Base-by-base conservation (phyloP, 2,888 invertebrate genomes). In the Diarsia dahlii region DNA sequence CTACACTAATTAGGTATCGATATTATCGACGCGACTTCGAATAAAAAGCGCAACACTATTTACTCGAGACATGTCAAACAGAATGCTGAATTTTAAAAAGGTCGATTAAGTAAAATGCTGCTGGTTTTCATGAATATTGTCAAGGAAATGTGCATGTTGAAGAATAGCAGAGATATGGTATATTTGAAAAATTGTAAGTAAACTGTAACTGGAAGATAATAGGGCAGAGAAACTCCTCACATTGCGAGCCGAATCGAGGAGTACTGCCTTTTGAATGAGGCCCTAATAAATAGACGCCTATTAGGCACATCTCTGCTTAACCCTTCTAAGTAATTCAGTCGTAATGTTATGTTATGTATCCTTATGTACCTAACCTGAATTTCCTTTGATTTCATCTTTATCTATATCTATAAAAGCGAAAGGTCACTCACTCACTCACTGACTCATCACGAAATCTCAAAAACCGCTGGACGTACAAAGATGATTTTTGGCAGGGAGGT, bases 1-100 rank as follows among this genome's bases (percentile, higher is more conserved):
- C 71, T 81, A 81, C 23, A 73, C 66, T 75, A 77, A 84, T 77
- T 64, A 77, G 67, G 48, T 58, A 81, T 84, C 82, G 83, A 85
- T 85, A 75, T 71, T 74, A 85, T 84, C 75, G 78, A 3, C 28
- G 39, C 54, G 23, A 63, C 67, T 75, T 68, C 54, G 67, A 76
- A 80, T 80, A 74, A 84, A 76, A 81, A 78, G 52, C 60, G 15
- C 74, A 73, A 70, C 86, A 76, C 86, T 85, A 73, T 85, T 74
- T 81, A 66, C 63, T 60, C 39, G 12, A 62, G 15, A 63, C 66
- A 65, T 78, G 84, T 81, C 78, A 83, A 78, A 83, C 62, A 45
- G 63, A 52, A 52, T 69, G 23, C 20, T 56, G 86, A 73, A 85
- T 85, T 77, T 81, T 85, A 34, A 84, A 83, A 85, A 84, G 78